These are phyloP conservation scores for Myiotriccus ornatus DNA, from an alignment of 2,797 vertebrate genomes.

Conservation along the genomic window DNA sequence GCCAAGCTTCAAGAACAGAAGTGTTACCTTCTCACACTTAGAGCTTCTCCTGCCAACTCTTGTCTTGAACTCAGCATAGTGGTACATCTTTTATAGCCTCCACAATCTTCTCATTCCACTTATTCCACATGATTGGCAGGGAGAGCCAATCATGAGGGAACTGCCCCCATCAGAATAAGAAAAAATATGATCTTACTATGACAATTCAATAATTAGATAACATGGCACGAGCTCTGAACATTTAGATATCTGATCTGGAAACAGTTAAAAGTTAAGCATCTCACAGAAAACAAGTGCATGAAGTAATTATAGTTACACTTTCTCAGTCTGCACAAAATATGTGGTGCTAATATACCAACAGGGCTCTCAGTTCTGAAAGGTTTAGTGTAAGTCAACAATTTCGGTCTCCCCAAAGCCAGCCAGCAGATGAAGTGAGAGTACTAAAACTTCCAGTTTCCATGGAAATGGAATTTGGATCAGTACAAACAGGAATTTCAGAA, in stretches of 20 bases:
- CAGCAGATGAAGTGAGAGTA: neutral
- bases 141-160: neutral
- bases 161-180: neutral
- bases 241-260: neutral
- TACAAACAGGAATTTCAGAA: neutral
- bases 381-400: neutral
- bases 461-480: slow-evolving; percentile 22
- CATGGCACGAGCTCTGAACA: neutral
- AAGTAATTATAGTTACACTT: neutral
- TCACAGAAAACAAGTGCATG: neutral
- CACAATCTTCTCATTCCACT: neutral
- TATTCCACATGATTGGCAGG: too few relatives aligned
- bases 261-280: neutral
- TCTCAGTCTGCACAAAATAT: neutral
- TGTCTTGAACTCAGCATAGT: neutral
- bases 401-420: neutral
- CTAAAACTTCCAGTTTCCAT: slow-evolving; percentile 30
- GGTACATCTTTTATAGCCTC: neutral
- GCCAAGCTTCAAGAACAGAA: neutral
- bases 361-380: neutral
- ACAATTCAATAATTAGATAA: neutral
- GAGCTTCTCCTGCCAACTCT: neutral
- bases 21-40: neutral
- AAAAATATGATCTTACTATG: rapidly evolving
- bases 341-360: neutral